These are phyloP conservation scores for Sternarchorhynchus goeldii DNA, from an alignment of 2,797 vertebrate genomes.

Conservation along the genomic window DNA sequence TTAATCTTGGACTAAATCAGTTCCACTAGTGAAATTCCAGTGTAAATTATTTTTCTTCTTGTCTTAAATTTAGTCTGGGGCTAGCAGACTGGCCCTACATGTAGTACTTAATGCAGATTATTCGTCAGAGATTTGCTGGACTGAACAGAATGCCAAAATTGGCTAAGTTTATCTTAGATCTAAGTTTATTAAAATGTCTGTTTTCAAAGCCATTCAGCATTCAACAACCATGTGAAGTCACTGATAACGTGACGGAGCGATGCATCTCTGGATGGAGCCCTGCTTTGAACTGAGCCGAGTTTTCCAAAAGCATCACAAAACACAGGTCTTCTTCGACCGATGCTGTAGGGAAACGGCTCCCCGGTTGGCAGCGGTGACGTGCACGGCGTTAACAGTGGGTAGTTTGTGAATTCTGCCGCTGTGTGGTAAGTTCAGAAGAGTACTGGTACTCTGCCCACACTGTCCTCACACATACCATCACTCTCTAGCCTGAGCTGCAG, in stretches of 20 bases:
- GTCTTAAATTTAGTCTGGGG: too few species aligned
- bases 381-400: not conserved
- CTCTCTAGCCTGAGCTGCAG: constrained; percentile 54
- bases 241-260: not conserved
- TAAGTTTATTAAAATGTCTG: too few species aligned
- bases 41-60: too few species aligned
- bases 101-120: not conserved
- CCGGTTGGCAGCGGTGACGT: not conserved
- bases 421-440: constrained; percentile 54
- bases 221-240: not conserved
- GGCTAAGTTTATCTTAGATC: too few species aligned
- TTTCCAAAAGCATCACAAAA: too few species aligned
- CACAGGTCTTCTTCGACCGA: too few species aligned
- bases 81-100: too few species aligned
- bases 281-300: not conserved
- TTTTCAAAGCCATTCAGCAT: not conserved
- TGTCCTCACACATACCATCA: constrained; percentile 57
- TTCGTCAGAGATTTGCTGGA: not conserved
- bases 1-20: too few species aligned
- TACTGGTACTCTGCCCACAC: constrained; percentile 38
- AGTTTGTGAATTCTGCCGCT: constrained; percentile 33
- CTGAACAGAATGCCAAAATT: not conserved
- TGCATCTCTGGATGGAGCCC: not conserved
- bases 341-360: too few species aligned
- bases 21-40: too few species aligned